Base-by-base conservation (phyloP, 2,113 vertebrate genomes). In the Nymphicus hollandicus region DNA sequence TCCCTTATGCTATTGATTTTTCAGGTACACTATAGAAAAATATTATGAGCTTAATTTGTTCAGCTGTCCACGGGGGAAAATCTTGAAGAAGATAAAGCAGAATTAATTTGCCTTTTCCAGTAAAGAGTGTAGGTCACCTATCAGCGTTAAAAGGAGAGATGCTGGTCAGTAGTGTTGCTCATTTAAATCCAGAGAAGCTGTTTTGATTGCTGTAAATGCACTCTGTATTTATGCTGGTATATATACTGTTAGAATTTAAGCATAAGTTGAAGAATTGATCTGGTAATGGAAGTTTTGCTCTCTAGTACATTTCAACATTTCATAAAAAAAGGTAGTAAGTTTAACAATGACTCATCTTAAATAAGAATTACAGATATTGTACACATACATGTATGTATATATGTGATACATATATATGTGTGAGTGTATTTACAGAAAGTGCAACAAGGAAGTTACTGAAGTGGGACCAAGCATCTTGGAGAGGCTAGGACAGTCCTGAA, bases 1-100 rank as follows among this genome's bases (percentile, higher is more conserved):
- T 96, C 74, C 94, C 49, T 94, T 92, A 88, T 53, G 82, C 41
- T 91, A 70, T 88, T 73, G 68, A 88, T 95, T 95, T 97, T 95
- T 72, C 69, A 94, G 91, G 22, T 84, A 66, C 71, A 61, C 27
- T 50, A 49, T 72, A 86, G 70, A 65, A 96, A 91, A 87, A 85
- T 93, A 53, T 78, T 61, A 85, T 88, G 23, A 76, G 58, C 39
- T 95, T 92, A 89, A 87, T 85, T 71, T 91, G 49, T 76, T 93
- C 66, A 94, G 39, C 71, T 96, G 33, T 69, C 61, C 39, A 79
- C 55, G 49, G 39, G 44, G 58, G 20, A 39, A 78, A 89, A 79
- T 15, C 69, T 66, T 79, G 33, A 44, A 35, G 60, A 33, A 58
- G 88, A 29, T 53, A 93, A 70, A 86, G 8, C 20, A 63, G 37